phyloP scores from a whole-genome alignment of 2,113 vertebrate genomes.

The Notothenia coriiceps region DNA sequence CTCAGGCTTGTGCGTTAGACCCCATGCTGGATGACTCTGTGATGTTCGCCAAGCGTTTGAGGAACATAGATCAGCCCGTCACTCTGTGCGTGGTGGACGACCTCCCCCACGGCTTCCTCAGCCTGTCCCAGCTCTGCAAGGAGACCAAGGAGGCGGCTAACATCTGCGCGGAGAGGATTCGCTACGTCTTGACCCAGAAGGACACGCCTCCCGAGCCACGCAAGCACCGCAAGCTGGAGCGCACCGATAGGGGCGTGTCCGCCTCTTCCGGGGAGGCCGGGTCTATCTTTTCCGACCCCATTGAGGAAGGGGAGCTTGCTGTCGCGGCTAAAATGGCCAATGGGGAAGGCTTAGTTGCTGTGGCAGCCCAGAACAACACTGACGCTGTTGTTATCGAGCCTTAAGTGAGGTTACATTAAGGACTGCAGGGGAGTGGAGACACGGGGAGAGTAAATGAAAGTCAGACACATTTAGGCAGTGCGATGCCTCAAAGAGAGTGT shows the following conservation, averaged over 20 bases:
- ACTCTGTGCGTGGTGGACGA: slow-evolving; percentile 90
- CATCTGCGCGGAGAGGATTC: slow-evolving; percentile 88
- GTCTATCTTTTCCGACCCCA: slow-evolving; percentile 42
- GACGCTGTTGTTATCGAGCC: slow-evolving; percentile 66
- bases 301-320: slow-evolving; percentile 46
- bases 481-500: slow-evolving; percentile 18
- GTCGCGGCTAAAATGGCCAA: slow-evolving; percentile 53
- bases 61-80: slow-evolving; percentile 84
- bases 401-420: slow-evolving; percentile 54
- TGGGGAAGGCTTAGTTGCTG: slow-evolving; percentile 62
- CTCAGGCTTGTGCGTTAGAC: slow-evolving; percentile 91
- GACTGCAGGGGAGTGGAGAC: slow-evolving; percentile 11
- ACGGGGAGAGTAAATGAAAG: slow-evolving; percentile 48
- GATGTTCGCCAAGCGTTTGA: slow-evolving; percentile 91
- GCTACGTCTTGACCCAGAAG: slow-evolving; percentile 79
- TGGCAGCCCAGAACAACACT: slow-evolving; percentile 67
- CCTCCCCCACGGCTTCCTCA: slow-evolving; percentile 94
- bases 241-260: slow-evolving; percentile 65
- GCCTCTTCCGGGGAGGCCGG: slow-evolving; percentile 48
- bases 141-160: slow-evolving; percentile 88
- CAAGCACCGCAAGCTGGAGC: slow-evolving; percentile 86
- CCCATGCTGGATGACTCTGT: slow-evolving; percentile 95
- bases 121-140: slow-evolving; percentile 87
- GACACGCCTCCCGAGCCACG: slow-evolving; percentile 76
- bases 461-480: slow-evolving; percentile 33